Evolutionary conservation across 2,888 invertebrate species (phyloP).

Genomic region (Caenorhabditis sp.): DNA sequence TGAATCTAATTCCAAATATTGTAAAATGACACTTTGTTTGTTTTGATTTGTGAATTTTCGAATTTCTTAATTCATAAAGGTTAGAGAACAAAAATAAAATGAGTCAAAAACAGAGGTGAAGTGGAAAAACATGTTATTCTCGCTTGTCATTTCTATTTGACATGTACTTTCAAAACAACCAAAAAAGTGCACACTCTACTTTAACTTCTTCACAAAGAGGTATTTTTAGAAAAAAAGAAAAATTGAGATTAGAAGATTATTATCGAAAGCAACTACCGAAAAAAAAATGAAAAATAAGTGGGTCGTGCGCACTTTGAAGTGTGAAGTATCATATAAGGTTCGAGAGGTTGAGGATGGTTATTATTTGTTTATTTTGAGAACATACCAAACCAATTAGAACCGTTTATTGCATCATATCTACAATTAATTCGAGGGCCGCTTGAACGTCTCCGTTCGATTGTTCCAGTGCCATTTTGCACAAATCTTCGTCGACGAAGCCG

Average conservation of each 20-base stretch:
- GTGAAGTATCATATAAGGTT: background rate
- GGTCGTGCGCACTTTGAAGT: background rate
- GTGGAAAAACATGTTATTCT: conserved; percentile 1
- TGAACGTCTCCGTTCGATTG: conserved; percentile 26
- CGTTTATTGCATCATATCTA: conserved; percentile 20
- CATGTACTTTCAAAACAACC: conserved; percentile 3
- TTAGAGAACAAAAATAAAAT: too few species aligned
- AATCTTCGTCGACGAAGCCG: conserved; percentile 28
- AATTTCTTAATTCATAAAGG: too few species aligned
- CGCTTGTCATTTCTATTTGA: conserved; percentile 17
- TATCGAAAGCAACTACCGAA: background rate
- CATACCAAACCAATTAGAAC: background rate
- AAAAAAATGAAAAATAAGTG: background rate
- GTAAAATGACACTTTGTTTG: too few species aligned
- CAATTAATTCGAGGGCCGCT: conserved; percentile 22
- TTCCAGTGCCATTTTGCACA: conserved; percentile 21
- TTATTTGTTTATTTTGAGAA: background rate
- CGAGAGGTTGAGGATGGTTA: background rate
- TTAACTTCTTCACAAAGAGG: background rate
- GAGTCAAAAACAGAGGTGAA: background rate
- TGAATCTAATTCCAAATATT: too few species aligned
- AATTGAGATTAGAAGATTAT: background rate
- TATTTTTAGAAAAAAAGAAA: background rate
- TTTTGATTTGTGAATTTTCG: too few species aligned
- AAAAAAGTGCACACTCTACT: background rate